phyloP scores from a whole-genome alignment of 1,140 invertebrate species.

The Eriosoma lanigerum region DNA sequence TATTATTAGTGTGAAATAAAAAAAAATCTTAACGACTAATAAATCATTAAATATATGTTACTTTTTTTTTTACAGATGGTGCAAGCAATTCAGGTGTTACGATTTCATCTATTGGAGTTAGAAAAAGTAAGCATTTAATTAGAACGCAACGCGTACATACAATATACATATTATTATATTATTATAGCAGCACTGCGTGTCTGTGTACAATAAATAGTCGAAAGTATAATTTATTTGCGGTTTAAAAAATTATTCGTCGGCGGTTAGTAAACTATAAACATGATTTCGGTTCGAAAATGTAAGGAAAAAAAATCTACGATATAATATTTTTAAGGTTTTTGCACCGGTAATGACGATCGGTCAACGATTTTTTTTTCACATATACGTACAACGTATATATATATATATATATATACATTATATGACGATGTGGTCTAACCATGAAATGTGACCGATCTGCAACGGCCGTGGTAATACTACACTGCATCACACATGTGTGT shows the following conservation, averaged over 20 bases:
- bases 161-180: neutral
- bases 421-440: conserved; percentile 17
- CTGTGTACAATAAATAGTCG: no score
- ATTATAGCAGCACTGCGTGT: conserved; percentile 5
- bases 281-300: neutral
- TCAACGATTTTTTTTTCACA: conserved; percentile 11
- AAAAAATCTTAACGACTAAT: neutral
- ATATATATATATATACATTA: conserved; percentile 15
- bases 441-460: conserved; percentile 46
- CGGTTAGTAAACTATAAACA: neutral
- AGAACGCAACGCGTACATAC: neutral
- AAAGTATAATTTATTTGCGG: conserved; percentile 10
- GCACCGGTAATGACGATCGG: conserved; percentile 13
- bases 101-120: conserved; percentile 99
- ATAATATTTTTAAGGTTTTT: conserved; percentile 31
- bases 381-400: neutral
- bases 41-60: conserved; percentile 56
- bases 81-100: conserved; percentile 99
- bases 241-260: neutral
- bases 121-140: conserved; percentile 90
- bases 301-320: conserved; percentile 2
- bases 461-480: conserved; percentile 38
- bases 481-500: conserved; percentile 3
- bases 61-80: conserved; percentile 92
- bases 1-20: conserved; percentile 3